Base-by-base conservation (phyloP, 2,797 vertebrate species). In the Craterocephalus amniculus region DNA sequence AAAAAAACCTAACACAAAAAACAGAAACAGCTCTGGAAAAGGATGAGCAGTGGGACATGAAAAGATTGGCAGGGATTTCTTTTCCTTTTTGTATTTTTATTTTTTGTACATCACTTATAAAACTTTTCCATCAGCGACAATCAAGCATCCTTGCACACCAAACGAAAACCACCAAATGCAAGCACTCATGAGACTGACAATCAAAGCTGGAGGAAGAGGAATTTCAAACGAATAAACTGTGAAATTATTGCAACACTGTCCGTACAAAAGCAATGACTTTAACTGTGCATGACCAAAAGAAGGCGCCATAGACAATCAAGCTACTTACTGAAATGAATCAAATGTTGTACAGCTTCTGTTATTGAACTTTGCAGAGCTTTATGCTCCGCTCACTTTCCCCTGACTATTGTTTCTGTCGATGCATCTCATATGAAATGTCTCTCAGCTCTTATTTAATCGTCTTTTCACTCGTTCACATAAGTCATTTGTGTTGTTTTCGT, bases 391-490 rank as follows among this genome's bases (percentile, higher is more conserved):
- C 84, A 83, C 81, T 74, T 80, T 83, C 79, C 83, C 86, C 79
- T 62, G 56, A 77, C 68, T 77, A 61, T 67, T 58, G 65, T 40
- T 88, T 91, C 70, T 81, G 74, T 83, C 79, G 76, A 81, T 87
- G 89, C 83, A 85, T 85, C 84, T 90, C 55, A 62, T 75, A 79
- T 61, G 26, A 88, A 87, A 80, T 54, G 75, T 85, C 86, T 86
- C 80, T 84, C 67, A 63, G 7, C 85, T 86, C 78, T 84, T 89
- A 89, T 92, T 90, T 91, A 87, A 91, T 88, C 90, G 87, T 90
- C 83, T 85, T 87, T 86, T 87, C 86, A 92, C 88, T 87, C 12
- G 64, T 81, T 89, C 87, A 86, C 86, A 84, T 67, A 49, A 83
- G 77, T 87, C 85, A 78, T 86, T 82, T 76, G 82, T 91, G 87